phyloP scores from a whole-genome alignment of 2,888 invertebrate genomes.

The Neocrepidodera transversa region DNA sequence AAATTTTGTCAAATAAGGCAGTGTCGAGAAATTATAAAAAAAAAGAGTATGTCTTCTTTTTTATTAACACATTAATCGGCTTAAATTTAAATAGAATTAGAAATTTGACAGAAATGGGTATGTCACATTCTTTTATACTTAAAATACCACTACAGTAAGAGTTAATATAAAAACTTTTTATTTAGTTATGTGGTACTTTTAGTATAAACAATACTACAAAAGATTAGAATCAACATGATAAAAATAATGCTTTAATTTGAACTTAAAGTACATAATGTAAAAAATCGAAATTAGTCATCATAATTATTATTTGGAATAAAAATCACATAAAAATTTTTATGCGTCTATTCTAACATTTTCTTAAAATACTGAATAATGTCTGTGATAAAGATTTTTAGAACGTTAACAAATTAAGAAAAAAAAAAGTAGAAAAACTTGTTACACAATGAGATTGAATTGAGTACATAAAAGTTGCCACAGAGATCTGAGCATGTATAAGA shows the following conservation, averaged over 20 bases:
- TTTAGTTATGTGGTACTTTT: neutral
- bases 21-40: slow-evolving; percentile 46
- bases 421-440: slow-evolving; percentile 17
- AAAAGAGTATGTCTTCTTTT: slow-evolving; percentile 3
- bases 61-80: slow-evolving; percentile 15
- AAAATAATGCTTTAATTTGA: no score
- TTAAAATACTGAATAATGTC: neutral
- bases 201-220: neutral
- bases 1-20: slow-evolving; percentile 45
- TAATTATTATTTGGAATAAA: no score
- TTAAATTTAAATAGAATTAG: neutral
- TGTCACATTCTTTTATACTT: no score
- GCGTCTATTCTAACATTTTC: neutral
- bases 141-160: slow-evolving; percentile 1
- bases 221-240: no score
- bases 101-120: neutral
- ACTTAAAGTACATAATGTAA: no score
- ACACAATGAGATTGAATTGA: slow-evolving; percentile 19
- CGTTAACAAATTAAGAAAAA: slow-evolving; percentile 8
- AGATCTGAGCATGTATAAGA: slow-evolving; percentile 17
- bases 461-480: slow-evolving; percentile 19
- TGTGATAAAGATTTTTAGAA: slow-evolving; percentile 11
- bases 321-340: neutral
- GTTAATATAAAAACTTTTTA: neutral
- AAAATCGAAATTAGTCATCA: no score